Evolutionary conservation across 2,797 vertebrate species (phyloP).

Genomic region (Sebastes kiyomatsui): DNA sequence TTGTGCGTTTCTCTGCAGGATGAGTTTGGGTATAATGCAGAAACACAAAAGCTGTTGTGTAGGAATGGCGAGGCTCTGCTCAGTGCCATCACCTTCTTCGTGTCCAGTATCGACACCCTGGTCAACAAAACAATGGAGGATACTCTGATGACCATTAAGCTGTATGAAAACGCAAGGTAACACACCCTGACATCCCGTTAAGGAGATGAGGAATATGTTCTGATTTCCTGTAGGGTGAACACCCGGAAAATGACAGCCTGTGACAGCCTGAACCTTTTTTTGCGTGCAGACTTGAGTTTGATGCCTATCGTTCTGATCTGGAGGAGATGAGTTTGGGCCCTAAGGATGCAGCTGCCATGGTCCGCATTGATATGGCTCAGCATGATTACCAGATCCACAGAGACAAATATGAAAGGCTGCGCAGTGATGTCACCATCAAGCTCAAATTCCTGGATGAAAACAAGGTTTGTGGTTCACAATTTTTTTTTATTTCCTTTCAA

Average conservation of each 20-base stretch:
- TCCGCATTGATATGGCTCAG: conserved; percentile 92
- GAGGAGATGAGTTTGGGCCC: conserved; percentile 94
- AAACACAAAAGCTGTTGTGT: conserved; percentile 95
- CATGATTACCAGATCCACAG: conserved; percentile 92
- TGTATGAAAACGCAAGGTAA: conserved; percentile 94
- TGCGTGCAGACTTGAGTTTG: conserved; percentile 89
- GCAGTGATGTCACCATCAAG: conserved; percentile 96
- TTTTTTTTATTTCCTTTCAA: background rate
- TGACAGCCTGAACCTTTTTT: background rate
- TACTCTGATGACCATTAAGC: conserved; percentile 94
- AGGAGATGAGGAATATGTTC: background rate
- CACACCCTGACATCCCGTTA: background rate
- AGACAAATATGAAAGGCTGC: conserved; percentile 94
- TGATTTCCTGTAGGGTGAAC: background rate
- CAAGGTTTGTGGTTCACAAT: conserved; percentile 81
- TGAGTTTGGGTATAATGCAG: conserved; percentile 97
- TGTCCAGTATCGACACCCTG: conserved; percentile 94
- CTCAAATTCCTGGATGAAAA: conserved; percentile 98
- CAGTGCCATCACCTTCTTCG: conserved; percentile 95
- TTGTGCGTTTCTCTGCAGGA: conserved; percentile 80
- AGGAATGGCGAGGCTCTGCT: conserved; percentile 95
- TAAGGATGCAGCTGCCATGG: conserved; percentile 86
- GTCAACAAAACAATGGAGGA: conserved; percentile 99
- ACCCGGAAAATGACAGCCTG: background rate
- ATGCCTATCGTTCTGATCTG: conserved; percentile 95